Evolutionary conservation across 2,888 invertebrate species (phyloP), one percentile per base, ranked within the genome.

Genomic region (Apomyelois bistriatella): DNA sequence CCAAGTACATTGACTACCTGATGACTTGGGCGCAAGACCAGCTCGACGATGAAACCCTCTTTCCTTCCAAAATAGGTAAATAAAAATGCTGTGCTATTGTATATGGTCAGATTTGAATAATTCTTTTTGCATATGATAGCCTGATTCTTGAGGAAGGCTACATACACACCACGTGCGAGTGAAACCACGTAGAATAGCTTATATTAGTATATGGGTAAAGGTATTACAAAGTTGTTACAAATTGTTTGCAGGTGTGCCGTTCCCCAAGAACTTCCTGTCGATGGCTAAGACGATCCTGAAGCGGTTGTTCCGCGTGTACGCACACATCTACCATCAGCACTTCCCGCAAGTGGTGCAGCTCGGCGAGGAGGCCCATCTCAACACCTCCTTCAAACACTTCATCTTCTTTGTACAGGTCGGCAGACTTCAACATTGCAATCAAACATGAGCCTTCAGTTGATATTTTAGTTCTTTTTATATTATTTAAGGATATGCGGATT

Each of bases 1-100:
- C 99, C 50, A 98, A 98, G 87, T 99, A 99, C 87, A 99, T 99
- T 68, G 99, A 99, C 90, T 99, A 98, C 90, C 92, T 99, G 65
- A 98, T 99, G 98, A 98, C 99, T 16, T 99, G 99, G 98, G 99
- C 99, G 54, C 99, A 99, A 88, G 99, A 99, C 89, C 99, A 99
- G 81, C 92, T 99, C 58, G 99, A 99, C 77, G 99, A 99, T 78
- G 99, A 99, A 86, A 96, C 96, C 9, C 90, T 99, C 36, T 99
- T 99, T 79, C 99, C 99, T 38, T 99, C 99, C 5, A 99, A 99
- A 93, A 99, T 99, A 78, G 90, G 90, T 88, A 61, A 46, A 17
- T 30, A 7, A 10, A 12, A 22, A n/a, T n/a, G n/a, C 22, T 22
- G 22, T 22, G 2, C 22, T 22, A 22, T 22, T n/a, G n/a, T n/a